phyloP scores from a whole-genome alignment of 1,140 invertebrate genomes.

The Lutraria rhynchaena region DNA sequence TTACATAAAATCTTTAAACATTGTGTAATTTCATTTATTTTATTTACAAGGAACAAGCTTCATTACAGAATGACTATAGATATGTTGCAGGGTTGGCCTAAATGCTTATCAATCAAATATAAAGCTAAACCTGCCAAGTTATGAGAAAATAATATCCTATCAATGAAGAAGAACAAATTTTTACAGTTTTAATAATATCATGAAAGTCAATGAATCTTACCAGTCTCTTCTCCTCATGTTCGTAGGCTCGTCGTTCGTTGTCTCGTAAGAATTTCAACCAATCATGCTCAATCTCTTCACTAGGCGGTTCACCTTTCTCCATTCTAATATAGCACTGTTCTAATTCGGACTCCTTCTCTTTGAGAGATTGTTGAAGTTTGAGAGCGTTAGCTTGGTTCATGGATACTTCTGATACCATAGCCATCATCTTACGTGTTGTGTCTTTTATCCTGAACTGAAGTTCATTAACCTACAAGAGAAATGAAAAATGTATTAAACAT shows the following conservation, averaged over 20 bases:
- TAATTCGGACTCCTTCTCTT: slow-evolving; percentile 78
- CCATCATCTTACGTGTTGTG: slow-evolving; percentile 82
- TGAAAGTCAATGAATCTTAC: slow-evolving; percentile 61
- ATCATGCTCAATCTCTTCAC: slow-evolving; percentile 75
- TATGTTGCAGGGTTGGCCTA: no score
- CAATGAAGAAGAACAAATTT: not conserved
- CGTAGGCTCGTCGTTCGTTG: slow-evolving; percentile 67
- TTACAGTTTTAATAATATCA: not conserved
- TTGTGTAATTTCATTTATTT: no score
- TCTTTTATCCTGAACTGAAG: slow-evolving; percentile 80
- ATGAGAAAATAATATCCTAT: not conserved
- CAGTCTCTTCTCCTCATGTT: slow-evolving; percentile 72
- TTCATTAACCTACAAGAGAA: slow-evolving; percentile 78
- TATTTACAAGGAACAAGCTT: no score
- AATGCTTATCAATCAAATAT: no score
- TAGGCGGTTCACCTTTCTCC: slow-evolving; percentile 82
- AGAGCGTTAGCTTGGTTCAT: slow-evolving; percentile 81
- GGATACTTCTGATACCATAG: slow-evolving; percentile 81
- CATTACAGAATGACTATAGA: no score
- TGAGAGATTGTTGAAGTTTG: slow-evolving; percentile 79
- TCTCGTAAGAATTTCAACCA: slow-evolving; percentile 74
- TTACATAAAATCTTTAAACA: no score
- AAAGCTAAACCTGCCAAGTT: no score
- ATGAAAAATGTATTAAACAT: not conserved
- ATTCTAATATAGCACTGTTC: slow-evolving; percentile 81